phyloP scores from a whole-genome alignment of 2,113 vertebrate species.

The Lepidothrix coronata region DNA sequence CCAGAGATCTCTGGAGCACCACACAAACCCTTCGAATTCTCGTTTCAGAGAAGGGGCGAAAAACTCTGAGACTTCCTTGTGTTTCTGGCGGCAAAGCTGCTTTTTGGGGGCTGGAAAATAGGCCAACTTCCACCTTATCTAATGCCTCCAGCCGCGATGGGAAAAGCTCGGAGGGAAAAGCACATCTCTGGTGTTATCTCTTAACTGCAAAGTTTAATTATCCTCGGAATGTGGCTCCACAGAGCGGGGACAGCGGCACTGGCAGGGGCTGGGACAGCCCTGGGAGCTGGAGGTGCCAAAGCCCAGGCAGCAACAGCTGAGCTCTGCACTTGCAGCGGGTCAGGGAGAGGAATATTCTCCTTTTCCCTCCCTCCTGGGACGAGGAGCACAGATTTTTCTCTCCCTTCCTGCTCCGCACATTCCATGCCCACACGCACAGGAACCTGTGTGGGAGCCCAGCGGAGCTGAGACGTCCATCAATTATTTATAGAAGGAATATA shows the following conservation, averaged over 20 bases:
- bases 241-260: rapidly evolving
- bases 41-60: not conserved
- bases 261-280: not conserved
- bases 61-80: not conserved
- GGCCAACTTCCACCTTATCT: slow-evolving; percentile 66
- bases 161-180: slow-evolving; percentile 44
- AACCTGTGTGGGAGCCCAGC: slow-evolving; percentile 16
- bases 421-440: not conserved
- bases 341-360: not conserved
- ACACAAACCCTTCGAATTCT: not conserved
- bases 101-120: slow-evolving; percentile 35
- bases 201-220: slow-evolving; percentile 50
- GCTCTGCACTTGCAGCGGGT: not conserved
- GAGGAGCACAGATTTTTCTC: not conserved
- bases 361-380: not conserved
- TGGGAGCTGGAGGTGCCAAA: not conserved
- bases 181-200: slow-evolving; percentile 53
- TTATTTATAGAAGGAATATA: slow-evolving; percentile 40
- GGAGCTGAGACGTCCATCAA: slow-evolving; percentile 17
- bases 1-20: not conserved
- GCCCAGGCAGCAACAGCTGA: rapidly evolving
- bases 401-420: not conserved
- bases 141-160: slow-evolving; percentile 52
- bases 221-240: not conserved
- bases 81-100: not conserved